These are phyloP conservation scores for Sarcoramphus papa DNA, from an alignment of 2,797 vertebrate species.

Conservation along the genomic window DNA sequence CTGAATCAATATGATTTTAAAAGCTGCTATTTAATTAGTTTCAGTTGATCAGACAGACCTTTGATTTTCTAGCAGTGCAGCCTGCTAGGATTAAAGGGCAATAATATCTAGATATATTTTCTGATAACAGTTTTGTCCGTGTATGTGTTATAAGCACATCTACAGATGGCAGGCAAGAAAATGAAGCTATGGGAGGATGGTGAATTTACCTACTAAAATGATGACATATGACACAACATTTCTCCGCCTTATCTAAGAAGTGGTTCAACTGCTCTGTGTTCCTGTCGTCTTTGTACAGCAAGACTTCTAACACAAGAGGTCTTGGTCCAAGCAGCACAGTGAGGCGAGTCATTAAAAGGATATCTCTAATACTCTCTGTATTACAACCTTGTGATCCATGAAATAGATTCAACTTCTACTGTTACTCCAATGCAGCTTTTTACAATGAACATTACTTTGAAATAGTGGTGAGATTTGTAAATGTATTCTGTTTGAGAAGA, in stretches of 20 bases:
- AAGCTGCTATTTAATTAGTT: not conserved
- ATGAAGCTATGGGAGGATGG: not conserved
- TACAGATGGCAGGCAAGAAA: not conserved
- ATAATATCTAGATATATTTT: not conserved
- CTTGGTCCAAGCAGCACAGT: not conserved
- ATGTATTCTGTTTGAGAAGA: not conserved
- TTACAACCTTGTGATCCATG: not conserved
- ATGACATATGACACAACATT: not conserved
- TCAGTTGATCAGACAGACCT: not conserved
- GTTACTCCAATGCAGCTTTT: not conserved
- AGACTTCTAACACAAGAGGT: not conserved
- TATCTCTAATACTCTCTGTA: not conserved
- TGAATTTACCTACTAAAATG: not conserved
- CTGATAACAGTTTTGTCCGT: not conserved
- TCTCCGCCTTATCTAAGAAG: not conserved
- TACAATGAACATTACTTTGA: not conserved
- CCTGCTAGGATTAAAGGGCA: not conserved
- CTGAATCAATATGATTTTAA: slow-evolving; percentile 6
- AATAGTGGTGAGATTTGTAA: not conserved
- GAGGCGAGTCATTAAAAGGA: not conserved
- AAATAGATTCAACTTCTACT: not conserved
- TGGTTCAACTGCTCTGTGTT: not conserved
- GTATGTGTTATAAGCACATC: not conserved
- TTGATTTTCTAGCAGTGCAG: not conserved
- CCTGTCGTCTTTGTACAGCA: not conserved